phyloP scores from a whole-genome alignment of 2,888 invertebrate species.

The Acanthococcus lagerstroemiae region DNA sequence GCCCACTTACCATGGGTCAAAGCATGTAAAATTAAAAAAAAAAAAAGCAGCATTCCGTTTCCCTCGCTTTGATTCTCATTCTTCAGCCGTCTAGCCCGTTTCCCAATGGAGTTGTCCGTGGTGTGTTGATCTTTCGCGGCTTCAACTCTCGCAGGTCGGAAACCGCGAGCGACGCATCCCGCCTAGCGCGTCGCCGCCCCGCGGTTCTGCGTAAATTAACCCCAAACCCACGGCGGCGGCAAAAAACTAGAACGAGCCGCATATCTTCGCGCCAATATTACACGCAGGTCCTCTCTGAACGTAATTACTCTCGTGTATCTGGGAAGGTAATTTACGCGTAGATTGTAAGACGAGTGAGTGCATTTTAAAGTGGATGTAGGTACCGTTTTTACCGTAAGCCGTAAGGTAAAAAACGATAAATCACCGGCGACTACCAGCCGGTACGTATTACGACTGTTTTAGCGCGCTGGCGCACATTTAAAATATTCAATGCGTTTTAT shows the following conservation, averaged over 20 bases:
- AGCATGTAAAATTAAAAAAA: too few relatives aligned
- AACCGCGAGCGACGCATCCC: neutral
- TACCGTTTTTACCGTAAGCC: conserved; percentile 31
- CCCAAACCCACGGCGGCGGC: neutral
- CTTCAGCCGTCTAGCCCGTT: too few relatives aligned
- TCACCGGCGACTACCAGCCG: conserved; percentile 25
- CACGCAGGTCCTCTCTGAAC: neutral
- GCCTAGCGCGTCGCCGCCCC: too few relatives aligned
- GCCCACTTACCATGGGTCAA: too few relatives aligned
- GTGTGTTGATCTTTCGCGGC: too few relatives aligned
- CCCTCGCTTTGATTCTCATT: too few relatives aligned
- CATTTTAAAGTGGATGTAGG: conserved; percentile 27
- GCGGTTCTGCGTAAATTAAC: neutral
- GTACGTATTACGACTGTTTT: conserved; percentile 22
- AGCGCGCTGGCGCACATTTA: neutral
- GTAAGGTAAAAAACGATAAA: conserved; percentile 29
- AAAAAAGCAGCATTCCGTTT: too few relatives aligned
- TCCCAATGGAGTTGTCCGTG: too few relatives aligned
- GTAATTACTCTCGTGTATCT: conserved; percentile 19
- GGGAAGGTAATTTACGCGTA: conserved; percentile 22
- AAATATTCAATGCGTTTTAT: neutral
- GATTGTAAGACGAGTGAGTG: conserved; percentile 26
- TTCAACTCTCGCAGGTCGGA: too few relatives aligned
- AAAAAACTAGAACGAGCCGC: neutral
- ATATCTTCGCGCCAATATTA: neutral